These are phyloP conservation scores for Dallia pectoralis DNA, from an alignment of 2,797 vertebrate species.

Conservation along the genomic window DNA sequence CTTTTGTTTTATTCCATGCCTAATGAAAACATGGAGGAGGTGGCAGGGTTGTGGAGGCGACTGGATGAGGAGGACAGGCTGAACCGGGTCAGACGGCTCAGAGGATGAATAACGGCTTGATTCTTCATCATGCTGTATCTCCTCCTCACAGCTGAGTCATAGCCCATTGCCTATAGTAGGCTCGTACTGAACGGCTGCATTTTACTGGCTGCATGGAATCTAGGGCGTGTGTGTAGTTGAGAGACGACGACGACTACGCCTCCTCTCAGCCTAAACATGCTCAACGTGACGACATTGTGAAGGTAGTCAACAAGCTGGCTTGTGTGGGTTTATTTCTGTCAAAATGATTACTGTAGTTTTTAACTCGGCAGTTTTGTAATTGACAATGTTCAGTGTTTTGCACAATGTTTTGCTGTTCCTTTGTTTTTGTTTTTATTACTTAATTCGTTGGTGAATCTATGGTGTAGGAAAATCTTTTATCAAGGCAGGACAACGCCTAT, in stretches of 20 bases:
- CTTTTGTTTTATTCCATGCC: not conserved
- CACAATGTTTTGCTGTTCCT: conserved; percentile 49
- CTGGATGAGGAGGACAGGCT: not conserved
- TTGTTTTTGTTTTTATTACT: conserved; percentile 34
- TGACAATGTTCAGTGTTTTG: conserved; percentile 56
- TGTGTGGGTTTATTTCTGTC: conserved; percentile 44
- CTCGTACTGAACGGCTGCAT: not conserved
- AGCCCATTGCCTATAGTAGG: not conserved
- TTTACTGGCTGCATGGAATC: not conserved
- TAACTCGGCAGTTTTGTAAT: conserved; percentile 13
- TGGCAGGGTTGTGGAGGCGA: not conserved
- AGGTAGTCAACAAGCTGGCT: conserved; percentile 62
- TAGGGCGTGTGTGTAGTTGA: not conserved
- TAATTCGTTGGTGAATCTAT: conserved; percentile 3
- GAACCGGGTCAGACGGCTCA: not conserved
- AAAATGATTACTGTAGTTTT: conserved; percentile 55
- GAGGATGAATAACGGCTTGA: not conserved
- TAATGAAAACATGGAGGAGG: conserved; percentile 1
- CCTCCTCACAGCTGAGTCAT: not conserved
- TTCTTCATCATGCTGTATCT: not conserved
- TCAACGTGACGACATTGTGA: conserved; percentile 31
- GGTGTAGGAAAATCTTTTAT: too few species aligned
- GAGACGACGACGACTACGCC: not conserved
- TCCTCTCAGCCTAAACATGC: conserved; percentile 23
- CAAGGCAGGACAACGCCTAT: not conserved